phyloP scores from a whole-genome alignment of 2,113 vertebrate genomes.

The Pelvicachromis taeniatus region DNA sequence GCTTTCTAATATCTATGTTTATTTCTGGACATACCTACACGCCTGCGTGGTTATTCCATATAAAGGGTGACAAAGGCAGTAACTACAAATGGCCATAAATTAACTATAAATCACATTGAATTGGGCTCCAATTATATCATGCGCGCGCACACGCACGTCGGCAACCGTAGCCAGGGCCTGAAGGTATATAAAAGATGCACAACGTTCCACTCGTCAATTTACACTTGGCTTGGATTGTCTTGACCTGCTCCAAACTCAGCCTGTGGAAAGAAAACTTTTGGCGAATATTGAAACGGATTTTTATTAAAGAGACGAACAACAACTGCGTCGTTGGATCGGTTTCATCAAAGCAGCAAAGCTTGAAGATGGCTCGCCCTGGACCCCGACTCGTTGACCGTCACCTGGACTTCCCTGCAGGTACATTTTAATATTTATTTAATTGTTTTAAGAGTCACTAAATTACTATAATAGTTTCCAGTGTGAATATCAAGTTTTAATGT shows the following conservation, averaged over 20 bases:
- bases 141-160: neutral
- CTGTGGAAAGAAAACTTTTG: neutral
- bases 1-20: too few relatives aligned
- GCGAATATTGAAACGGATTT: neutral
- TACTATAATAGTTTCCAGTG: neutral
- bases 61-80: too few relatives aligned
- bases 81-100: too few relatives aligned
- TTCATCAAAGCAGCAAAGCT: too few relatives aligned
- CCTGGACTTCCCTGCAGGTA: neutral
- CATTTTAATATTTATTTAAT: neutral
- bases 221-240: neutral
- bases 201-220: rapidly evolving
- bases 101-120: too few relatives aligned
- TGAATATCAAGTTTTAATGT: neutral
- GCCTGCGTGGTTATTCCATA: too few relatives aligned
- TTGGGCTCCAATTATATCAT: neutral
- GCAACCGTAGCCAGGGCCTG: rapidly evolving
- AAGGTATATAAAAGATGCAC: neutral
- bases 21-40: too few relatives aligned
- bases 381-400: too few relatives aligned
- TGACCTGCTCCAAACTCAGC: neutral
- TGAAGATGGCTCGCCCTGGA: too few relatives aligned
- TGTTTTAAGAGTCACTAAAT: neutral
- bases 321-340: neutral
- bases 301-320: neutral